A percentile compares a stretch with the other conserved stretches of the same genome.
phyloP scores from a whole-genome alignment of 2,888 invertebrate species.

The Volucella inflata region DNA sequence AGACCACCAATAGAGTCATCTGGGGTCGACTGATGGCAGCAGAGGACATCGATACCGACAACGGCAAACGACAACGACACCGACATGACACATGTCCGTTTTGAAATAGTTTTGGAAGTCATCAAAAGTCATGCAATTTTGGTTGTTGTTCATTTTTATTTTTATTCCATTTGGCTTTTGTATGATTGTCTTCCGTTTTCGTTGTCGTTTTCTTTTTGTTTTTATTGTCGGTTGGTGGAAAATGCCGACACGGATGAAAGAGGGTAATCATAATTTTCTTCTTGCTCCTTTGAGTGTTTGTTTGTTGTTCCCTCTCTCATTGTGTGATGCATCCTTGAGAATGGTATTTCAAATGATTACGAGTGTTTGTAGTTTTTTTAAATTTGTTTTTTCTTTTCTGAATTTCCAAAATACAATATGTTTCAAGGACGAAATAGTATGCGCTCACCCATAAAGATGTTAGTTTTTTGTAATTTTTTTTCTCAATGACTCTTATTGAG shows the following conservation, averaged over 20 bases:
- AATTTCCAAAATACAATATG: constrained; percentile 22
- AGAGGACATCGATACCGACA: constrained; percentile 29
- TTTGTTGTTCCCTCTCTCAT: constrained; percentile 40
- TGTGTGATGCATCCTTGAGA: constrained; percentile 46
- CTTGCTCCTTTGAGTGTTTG: constrained; percentile 42
- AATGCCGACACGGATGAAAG: constrained; percentile 72
- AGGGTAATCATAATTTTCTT: constrained; percentile 62
- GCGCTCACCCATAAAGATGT: constrained; percentile 62
- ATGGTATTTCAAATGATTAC: constrained; percentile 63
- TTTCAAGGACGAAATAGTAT: constrained; percentile 68
- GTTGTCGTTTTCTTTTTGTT: constrained; percentile 49
- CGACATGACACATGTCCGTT: constrained; percentile 53
- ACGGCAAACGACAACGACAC: constrained; percentile 8
- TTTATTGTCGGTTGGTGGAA: constrained; percentile 68
- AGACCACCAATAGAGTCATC: constrained; percentile 75
- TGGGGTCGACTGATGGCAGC: constrained; percentile 58
- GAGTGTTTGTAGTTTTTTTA: constrained; percentile 24
- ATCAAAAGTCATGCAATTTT: constrained; percentile 74
- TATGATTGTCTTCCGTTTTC: constrained; percentile 61
- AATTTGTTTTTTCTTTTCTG: constrained; percentile 23
- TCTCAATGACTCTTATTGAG: background rate
- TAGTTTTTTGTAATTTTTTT: constrained; percentile 33
- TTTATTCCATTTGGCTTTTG: constrained; percentile 26
- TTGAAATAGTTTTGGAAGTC: constrained; percentile 56
- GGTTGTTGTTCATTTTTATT: constrained; percentile 41